A percentile compares a stretch with the other conserved stretches of the same genome.
These are phyloP conservation scores for Neoscelio sp. DNA, from an alignment of 2,888 invertebrate species.

Conservation along the genomic window DNA sequence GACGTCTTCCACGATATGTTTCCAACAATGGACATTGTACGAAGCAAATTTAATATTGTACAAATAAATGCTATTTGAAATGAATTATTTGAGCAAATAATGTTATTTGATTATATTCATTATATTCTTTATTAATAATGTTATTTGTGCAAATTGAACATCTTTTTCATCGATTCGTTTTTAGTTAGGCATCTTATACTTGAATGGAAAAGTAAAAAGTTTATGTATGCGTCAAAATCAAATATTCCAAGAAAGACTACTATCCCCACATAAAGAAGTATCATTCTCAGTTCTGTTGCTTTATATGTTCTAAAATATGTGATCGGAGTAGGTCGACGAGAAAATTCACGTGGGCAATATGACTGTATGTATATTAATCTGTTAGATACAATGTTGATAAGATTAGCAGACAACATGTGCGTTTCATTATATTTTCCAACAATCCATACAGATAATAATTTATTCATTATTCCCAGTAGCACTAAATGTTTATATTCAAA, in stretches of 20 bases:
- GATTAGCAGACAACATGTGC: not conserved
- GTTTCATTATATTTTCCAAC: constrained; percentile 19
- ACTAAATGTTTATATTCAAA: constrained; percentile 51
- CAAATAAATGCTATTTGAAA: not conserved
- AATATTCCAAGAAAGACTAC: constrained; percentile 7
- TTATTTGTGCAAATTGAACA: constrained; percentile 3
- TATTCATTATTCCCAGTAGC: constrained; percentile 30
- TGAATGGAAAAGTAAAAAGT: constrained; percentile 34
- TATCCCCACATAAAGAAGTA: constrained; percentile 12
- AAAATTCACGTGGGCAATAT: constrained; percentile 41
- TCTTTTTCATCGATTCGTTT: constrained; percentile 1
- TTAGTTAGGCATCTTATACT: constrained; percentile 27
- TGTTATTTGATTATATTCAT: too few relatives aligned
- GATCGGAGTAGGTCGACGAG: constrained; percentile 19
- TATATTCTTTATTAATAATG: too few relatives aligned
- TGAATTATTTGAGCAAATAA: constrained; percentile 12
- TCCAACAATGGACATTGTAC: constrained; percentile 28
- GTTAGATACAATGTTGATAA: constrained; percentile 2
- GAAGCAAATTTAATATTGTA: constrained; percentile 22
- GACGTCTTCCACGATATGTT: constrained; percentile 25
- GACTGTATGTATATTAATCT: not conserved
- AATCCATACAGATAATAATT: constrained; percentile 8
- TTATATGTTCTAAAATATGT: constrained; percentile 11
- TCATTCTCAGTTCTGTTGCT: constrained; percentile 22
- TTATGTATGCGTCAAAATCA: not conserved